Percentiles rank a stretch among this genome's conserved stretches.
Evolutionary conservation across 37 sponge, comb jelly and placozoan species (phyloP).

Genomic region (Geodia barretti): DNA sequence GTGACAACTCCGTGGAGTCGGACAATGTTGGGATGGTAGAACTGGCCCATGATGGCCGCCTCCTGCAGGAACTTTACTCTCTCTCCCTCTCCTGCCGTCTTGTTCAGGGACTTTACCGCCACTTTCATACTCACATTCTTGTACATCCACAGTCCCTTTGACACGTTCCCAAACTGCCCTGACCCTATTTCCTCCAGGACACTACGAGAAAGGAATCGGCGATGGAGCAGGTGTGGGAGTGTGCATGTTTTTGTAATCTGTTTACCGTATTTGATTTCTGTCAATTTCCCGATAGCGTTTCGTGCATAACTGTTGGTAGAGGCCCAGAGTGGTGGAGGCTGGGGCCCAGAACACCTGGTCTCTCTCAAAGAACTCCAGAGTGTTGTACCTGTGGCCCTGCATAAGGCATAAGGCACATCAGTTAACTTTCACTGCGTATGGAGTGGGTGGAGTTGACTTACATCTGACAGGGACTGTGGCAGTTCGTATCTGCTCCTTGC

Average conservation of each 20-base stretch:
- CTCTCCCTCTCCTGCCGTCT: constrained; percentile 6
- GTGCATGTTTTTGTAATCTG: too few relatives aligned
- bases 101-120: constrained; percentile 63
- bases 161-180: constrained; percentile 77
- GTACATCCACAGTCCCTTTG: constrained; percentile 54
- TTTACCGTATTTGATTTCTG: constrained; percentile 23
- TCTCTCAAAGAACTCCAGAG: constrained; percentile 44
- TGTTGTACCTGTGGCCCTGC: background rate
- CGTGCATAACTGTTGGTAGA: constrained; percentile 47
- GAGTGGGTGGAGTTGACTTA: background rate
- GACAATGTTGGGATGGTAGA: constrained; percentile 70
- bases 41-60: constrained; percentile 82
- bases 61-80: constrained; percentile 77
- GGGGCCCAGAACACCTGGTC: constrained; percentile 51
- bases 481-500: background rate
- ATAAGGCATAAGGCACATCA: too few relatives aligned
- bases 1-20: constrained; percentile 75
- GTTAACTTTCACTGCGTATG: too few relatives aligned
- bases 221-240: background rate
- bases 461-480: background rate
- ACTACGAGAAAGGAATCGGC: background rate
- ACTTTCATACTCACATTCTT: constrained; percentile 23
- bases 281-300: constrained; percentile 53
- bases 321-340: constrained; percentile 44
- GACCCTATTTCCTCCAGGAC: constrained; percentile 45